phyloP scores from a whole-genome alignment of 2,113 vertebrate species.

The Poeciliopsis occidentalis region DNA sequence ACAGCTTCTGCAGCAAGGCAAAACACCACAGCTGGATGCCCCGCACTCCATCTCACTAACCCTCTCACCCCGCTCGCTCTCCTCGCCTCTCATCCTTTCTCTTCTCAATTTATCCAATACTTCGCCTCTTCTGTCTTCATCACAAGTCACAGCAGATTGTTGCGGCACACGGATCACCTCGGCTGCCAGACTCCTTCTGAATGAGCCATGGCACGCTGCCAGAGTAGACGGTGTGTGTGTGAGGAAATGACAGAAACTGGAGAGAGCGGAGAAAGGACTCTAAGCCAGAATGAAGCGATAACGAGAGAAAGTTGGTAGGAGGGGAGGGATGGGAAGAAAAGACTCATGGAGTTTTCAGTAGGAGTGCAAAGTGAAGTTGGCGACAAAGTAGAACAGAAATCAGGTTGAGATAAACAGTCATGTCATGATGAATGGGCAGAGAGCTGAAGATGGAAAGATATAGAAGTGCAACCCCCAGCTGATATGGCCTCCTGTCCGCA shows the following conservation, averaged over 20 bases:
- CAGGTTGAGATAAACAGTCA: conserved; percentile 56
- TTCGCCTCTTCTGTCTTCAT: conserved; percentile 55
- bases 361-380: conserved; percentile 10
- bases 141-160: conserved; percentile 62
- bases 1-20: conserved; percentile 60
- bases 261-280: conserved; percentile 12
- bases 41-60: conserved; percentile 63
- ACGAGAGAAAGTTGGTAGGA: conserved; percentile 23
- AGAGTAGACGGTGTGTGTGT: conserved; percentile 13
- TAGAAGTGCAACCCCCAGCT: conserved; percentile 54
- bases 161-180: conserved; percentile 38
- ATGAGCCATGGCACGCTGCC: conserved; percentile 49
- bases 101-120: conserved; percentile 52
- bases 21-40: conserved; percentile 73
- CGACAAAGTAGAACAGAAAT: conserved; percentile 30
- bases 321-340: conserved; percentile 7
- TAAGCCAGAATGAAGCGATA: conserved; percentile 32
- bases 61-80: conserved; percentile 44
- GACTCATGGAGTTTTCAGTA: conserved; percentile 17
- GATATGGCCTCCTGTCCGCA: conserved; percentile 50
- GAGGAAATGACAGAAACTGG: conserved; percentile 34
- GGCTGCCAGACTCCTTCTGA: conserved; percentile 43
- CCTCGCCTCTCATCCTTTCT: conserved; percentile 62
- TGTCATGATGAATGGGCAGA: conserved; percentile 51
- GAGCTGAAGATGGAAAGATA: conserved; percentile 59